Evolutionary conservation across 2,113 vertebrate genomes (phyloP).

Genomic region (Pheucticus melanocephalus): DNA sequence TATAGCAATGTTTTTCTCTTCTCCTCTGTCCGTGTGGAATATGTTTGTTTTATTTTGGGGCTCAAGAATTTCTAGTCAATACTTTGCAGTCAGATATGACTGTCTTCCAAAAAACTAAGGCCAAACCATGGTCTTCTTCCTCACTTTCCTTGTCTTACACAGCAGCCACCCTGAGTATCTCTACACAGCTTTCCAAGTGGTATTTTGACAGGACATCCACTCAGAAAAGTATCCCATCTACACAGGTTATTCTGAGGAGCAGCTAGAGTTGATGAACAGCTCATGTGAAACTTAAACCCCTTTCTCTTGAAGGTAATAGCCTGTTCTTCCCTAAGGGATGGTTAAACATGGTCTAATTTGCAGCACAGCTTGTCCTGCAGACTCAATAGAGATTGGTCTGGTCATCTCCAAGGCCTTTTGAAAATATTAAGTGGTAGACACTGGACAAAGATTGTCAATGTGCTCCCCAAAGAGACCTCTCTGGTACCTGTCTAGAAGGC

Average conservation of each 20-base stretch:
- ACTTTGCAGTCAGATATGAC: not conserved
- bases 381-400: not conserved
- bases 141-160: not conserved
- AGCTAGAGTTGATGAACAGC: not conserved
- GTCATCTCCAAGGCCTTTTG: not conserved
- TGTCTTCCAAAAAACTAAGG: not conserved
- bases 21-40: not conserved
- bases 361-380: not conserved
- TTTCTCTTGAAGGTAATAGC: not conserved
- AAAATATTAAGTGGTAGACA: not conserved
- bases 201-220: not conserved
- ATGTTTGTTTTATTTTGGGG: not conserved
- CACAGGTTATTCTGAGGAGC: not conserved
- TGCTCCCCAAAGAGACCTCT: not conserved
- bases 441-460: not conserved
- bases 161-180: not conserved
- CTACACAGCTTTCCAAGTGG: not conserved
- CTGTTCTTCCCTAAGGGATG: not conserved
- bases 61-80: not conserved
- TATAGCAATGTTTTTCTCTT: not conserved
- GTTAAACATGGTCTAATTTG: not conserved
- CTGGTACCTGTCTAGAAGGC: not conserved
- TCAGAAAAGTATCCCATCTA: not conserved
- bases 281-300: not conserved
- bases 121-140: not conserved